Conservation (phyloP, 2,888 invertebrate genomes). For the Nomada ruficornis region DNA sequence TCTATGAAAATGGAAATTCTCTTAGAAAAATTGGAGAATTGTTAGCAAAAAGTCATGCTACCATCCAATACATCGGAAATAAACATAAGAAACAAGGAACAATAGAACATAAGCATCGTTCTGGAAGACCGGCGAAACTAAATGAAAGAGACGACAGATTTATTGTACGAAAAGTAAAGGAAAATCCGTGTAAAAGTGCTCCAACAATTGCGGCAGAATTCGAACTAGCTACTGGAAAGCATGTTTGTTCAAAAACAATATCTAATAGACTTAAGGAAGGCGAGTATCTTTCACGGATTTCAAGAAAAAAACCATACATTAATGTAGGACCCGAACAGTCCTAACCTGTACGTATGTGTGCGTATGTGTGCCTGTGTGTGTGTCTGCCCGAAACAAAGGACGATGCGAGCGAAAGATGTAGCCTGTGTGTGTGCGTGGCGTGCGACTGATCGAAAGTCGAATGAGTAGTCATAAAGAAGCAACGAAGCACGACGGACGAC, state of each 20-base stretch:
- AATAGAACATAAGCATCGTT: too few species aligned
- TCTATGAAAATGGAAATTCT: not conserved
- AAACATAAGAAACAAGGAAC: not conserved
- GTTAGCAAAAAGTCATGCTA: not conserved
- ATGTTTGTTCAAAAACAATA: not conserved
- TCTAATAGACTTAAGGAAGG: not conserved
- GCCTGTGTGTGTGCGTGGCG: too few species aligned
- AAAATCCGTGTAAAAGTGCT: not conserved
- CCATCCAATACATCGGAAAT: not conserved
- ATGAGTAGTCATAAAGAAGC: too few species aligned
- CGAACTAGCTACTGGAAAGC: not conserved
- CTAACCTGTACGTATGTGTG: too few species aligned
- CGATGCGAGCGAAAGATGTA: too few species aligned
- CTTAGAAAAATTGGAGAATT: not conserved
- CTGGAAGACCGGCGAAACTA: too few species aligned
- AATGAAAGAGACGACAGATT: too few species aligned
- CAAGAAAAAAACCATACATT: not conserved
- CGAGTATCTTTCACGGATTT: not conserved
- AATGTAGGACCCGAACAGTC: too few species aligned
- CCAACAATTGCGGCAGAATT: not conserved
- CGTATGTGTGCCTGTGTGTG: too few species aligned
- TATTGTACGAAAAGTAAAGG: not conserved
- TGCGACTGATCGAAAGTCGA: too few species aligned
- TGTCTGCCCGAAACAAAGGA: too few species aligned
- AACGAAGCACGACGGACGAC: too few species aligned